Evolutionary conservation across 2,888 invertebrate genomes (phyloP), one percentile per base, ranked within the genome.

Genomic region (Diadegma fenestrale): DNA sequence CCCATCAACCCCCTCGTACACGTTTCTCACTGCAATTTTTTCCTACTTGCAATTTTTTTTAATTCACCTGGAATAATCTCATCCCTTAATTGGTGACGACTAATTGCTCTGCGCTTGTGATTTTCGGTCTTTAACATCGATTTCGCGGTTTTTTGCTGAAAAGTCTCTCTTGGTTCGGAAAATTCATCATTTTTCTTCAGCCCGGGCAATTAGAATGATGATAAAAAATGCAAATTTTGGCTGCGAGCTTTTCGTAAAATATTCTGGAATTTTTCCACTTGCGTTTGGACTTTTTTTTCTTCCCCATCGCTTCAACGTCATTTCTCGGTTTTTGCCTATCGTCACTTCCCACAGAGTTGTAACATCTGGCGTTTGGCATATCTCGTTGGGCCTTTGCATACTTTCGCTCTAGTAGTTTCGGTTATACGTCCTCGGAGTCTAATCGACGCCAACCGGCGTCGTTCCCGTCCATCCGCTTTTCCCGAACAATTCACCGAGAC

Each of bases 371-470:
- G 83, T 66, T 84, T 19, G 69, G 75, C 48, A 77, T 69, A 78
- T 69, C 69, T 72, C 79, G 43, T 69, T 78, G 81, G 61, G 73
- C 48, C 75, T 75, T 30, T 10, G 33, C 79, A 68, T 30, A 54
- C 82, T 73, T 51, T 54, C 72, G 78, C 64, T 85, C 79, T 54
- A 37, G 69, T 71, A 63, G 66, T 43, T 73, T 12, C 26, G 17
- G 66, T 43, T 75, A 75, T 80, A 80, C 68, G 45, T 75, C 68
- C 75, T 64, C 61, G 71, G 54, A 76, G 78, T 72, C 82, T 81
- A 79, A 75, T 80, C 79, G 80, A 85, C 51, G 82, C 83, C 86
- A 85, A 87, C 86, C 80, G 80, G 83, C 81, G 82, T 75, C 82
- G n/a, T 64, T 45, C 69, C 66, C 41, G 78, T 73, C 71, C 66